phyloP scores from a whole-genome alignment of 1,140 invertebrate species.

The Hyles vespertilio region DNA sequence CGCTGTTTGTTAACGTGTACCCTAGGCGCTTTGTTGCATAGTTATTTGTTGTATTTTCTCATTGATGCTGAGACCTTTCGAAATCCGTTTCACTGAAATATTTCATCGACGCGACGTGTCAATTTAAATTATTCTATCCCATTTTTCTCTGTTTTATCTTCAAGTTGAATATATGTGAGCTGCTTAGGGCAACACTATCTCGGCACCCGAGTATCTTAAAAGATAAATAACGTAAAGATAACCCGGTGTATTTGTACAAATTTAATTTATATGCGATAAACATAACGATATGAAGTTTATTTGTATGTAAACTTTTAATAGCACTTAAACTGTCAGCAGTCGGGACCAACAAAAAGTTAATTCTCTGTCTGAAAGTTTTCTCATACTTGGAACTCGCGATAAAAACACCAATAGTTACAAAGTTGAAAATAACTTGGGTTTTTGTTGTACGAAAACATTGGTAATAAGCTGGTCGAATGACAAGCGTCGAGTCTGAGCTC shows the following conservation, averaged over 20 bases:
- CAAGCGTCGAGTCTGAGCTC: conserved; percentile 32
- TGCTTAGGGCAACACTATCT: too few relatives aligned
- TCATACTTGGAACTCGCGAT: conserved; percentile 13
- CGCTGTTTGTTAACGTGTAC: conserved; percentile 23
- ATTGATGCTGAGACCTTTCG: not conserved
- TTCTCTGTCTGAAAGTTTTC: conserved; percentile 15
- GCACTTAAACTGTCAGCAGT: not conserved
- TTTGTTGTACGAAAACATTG: conserved; percentile 33
- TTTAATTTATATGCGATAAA: too few relatives aligned
- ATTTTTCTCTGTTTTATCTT: not conserved
- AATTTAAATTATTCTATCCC: too few relatives aligned
- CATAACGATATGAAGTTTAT: too few relatives aligned
- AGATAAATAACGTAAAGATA: not conserved
- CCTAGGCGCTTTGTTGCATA: conserved; percentile 6
- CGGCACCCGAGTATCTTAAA: not conserved
- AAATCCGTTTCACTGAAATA: too few relatives aligned
- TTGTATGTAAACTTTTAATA: too few relatives aligned
- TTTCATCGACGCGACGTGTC: too few relatives aligned
- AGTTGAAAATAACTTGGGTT: conserved; percentile 8
- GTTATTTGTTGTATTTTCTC: conserved; percentile 7
- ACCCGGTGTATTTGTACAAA: too few relatives aligned
- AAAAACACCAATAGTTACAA: conserved; percentile 23
- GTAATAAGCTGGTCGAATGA: conserved; percentile 36
- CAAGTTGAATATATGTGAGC: too few relatives aligned
- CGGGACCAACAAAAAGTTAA: not conserved